Conservation (phyloP, 1,140 invertebrate species). For the Orchesella cincta region DNA sequence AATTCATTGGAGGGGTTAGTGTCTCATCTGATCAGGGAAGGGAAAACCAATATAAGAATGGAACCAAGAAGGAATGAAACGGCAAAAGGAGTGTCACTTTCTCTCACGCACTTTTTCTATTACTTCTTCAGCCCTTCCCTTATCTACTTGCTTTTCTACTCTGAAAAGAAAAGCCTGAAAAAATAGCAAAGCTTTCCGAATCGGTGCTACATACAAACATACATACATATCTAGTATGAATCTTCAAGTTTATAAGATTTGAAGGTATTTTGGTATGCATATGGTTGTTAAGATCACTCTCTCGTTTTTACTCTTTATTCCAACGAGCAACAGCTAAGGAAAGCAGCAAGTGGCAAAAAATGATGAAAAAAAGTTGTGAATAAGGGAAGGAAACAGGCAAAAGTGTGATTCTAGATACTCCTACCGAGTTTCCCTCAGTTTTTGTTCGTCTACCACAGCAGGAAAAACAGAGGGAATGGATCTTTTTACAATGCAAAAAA, state of each 20-base stretch:
- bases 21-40: constrained; percentile 23
- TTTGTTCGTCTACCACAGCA: not conserved
- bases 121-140: constrained; percentile 1
- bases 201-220: no score
- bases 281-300: not conserved
- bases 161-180: no score
- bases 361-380: not conserved
- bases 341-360: constrained; percentile 13
- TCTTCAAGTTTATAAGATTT: no score
- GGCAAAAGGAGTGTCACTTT: not conserved
- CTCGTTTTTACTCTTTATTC: not conserved
- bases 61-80: not conserved
- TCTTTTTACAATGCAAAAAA: not conserved
- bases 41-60: not conserved
- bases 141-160: not conserved
- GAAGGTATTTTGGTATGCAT: not conserved
- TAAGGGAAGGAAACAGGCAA: not conserved
- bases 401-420: constrained; percentile 3
- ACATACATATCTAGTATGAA: no score
- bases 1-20: constrained; percentile 28
- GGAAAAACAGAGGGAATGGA: not conserved
- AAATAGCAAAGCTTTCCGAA: no score
- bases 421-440: not conserved
- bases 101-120: constrained; percentile 27
- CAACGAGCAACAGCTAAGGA: constrained; percentile 18